A percentile compares a stretch with the other conserved stretches of the same genome.
These are phyloP conservation scores for Zeuzera pyrina DNA, from an alignment of 2,888 invertebrate species.

Conservation along the genomic window DNA sequence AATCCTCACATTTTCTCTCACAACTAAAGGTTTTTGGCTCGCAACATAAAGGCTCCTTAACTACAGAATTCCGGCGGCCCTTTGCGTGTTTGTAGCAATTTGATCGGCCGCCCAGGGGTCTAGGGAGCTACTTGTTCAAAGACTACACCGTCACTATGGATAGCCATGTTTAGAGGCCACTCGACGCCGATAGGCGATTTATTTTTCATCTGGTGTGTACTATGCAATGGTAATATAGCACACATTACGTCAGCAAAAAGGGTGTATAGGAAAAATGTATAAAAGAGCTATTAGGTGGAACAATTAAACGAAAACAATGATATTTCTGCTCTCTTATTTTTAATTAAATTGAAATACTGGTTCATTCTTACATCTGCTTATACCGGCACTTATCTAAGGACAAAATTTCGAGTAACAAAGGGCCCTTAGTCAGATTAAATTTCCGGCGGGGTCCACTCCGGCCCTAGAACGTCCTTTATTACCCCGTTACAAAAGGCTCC, in stretches of 20 bases:
- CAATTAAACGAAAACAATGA: conserved; percentile 31
- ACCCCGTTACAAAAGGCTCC: conserved; percentile 55
- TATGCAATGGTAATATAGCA: no score
- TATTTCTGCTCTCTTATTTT: conserved; percentile 41
- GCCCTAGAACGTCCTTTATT: conserved; percentile 63
- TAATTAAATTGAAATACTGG: conserved; percentile 65
- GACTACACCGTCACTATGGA: conserved; percentile 4
- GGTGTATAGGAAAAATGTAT: background rate
- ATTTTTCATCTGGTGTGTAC: background rate
- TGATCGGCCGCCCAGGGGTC: conserved; percentile 3
- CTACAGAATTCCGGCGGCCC: conserved; percentile 8
- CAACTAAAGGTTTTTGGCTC: conserved; percentile 11
- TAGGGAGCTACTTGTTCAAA: conserved; percentile 2
- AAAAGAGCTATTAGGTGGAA: conserved; percentile 7
- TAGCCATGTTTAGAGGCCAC: background rate
- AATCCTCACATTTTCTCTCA: conserved; percentile 18
- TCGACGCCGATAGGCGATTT: background rate
- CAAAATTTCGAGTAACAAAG: conserved; percentile 58
- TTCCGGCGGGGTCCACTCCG: conserved; percentile 64
- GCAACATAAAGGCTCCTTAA: conserved; percentile 11
- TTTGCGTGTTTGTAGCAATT: conserved; percentile 9
- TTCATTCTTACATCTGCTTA: conserved; percentile 40
- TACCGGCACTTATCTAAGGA: conserved; percentile 58
- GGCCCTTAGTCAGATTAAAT: conserved; percentile 62
- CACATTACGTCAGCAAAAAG: no score